Evolutionary conservation across 2,888 invertebrate genomes (phyloP).

Genomic region (Mimumesa dahlbomi): DNA sequence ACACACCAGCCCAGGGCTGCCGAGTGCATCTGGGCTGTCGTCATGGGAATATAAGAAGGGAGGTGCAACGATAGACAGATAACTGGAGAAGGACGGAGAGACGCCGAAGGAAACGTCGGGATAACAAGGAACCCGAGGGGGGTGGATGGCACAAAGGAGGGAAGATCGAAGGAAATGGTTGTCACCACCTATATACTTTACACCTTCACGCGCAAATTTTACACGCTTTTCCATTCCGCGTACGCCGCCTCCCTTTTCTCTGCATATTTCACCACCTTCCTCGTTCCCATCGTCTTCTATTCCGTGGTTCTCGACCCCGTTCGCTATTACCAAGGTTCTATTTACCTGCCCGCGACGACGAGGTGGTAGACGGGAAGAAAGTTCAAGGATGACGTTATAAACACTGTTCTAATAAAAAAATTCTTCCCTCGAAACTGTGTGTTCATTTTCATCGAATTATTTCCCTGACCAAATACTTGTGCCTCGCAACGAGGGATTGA

Average conservation of each 20-base stretch:
- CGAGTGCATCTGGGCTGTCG: slow-evolving; percentile 63
- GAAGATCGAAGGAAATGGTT: slow-evolving; percentile 65
- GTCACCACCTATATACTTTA: slow-evolving; percentile 65
- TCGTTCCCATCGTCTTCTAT: slow-evolving; percentile 25
- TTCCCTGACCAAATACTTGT: too few relatives aligned
- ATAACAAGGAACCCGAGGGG: slow-evolving; percentile 21
- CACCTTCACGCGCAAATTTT: slow-evolving; percentile 48
- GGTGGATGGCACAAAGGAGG: slow-evolving; percentile 36
- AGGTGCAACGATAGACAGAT: slow-evolving; percentile 56
- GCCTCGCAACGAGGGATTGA: too few relatives aligned
- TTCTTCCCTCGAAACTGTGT: too few relatives aligned
- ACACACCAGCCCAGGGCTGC: slow-evolving; percentile 37
- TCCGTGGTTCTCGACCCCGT: slow-evolving; percentile 18
- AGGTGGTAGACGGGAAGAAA: too few relatives aligned
- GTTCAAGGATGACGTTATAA: too few relatives aligned
- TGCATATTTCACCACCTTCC: slow-evolving; percentile 26
- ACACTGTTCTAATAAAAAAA: too few relatives aligned
- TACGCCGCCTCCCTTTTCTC: slow-evolving; percentile 50
- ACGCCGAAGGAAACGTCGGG: slow-evolving; percentile 10
- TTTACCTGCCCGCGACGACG: too few relatives aligned
- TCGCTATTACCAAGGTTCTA: too few relatives aligned
- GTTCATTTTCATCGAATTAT: too few relatives aligned
- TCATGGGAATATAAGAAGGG: slow-evolving; percentile 67
- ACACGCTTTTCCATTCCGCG: slow-evolving; percentile 44
- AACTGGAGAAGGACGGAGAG: slow-evolving; percentile 36